Base-by-base conservation (phyloP, 2,888 invertebrate genomes). In the Ormyrus pomaceus region DNA sequence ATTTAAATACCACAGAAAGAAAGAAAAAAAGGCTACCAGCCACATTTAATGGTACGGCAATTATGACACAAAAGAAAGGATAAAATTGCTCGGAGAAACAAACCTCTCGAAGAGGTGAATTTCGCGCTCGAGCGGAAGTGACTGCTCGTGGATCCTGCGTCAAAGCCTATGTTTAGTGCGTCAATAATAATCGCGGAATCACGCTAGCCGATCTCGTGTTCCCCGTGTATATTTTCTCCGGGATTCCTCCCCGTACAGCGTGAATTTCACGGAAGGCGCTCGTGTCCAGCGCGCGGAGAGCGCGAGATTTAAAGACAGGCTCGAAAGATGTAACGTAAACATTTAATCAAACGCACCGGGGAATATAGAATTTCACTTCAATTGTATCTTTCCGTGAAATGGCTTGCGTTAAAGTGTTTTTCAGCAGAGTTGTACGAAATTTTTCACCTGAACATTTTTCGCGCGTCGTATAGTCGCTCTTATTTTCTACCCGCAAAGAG, bases 171-270 rank as follows among this genome's bases (percentile, higher is more conserved):
- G 83, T 84, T 85, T 84, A 79, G 82, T 83, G 71, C 80, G 78
- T 83, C 83, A 82, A 84, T 85, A 84, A 80, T 82, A 84, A 83
- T 64, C 77, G 77, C 79, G 74, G 80, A 79, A 74, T 83, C 77
- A 83, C 81, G 80, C 77, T 78, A 62, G 66, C 61, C 73, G 66
- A 78, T 72, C 78, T 78, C 71, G 58, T 59, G 53, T 78, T 80
- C 34, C 34, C 8, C 13, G 45, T 84, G 84, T 85, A 81, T 84
- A 85, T 84, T 85, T 86, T 84, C 82, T 46, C 77, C 48, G 55
- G 11, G 69, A 74, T 83, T 81, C 82, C 80, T 71, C 58, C 58
- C 68, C 62, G 51, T 68, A 13, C 50, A 56, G 62, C 51, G 62
- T 74, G 58, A 79, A 74, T 69, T 79, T 74, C 69, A 55, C 64